Evolutionary conservation across 2,888 invertebrate genomes (phyloP).

Genomic region (Uropetala carovei): DNA sequence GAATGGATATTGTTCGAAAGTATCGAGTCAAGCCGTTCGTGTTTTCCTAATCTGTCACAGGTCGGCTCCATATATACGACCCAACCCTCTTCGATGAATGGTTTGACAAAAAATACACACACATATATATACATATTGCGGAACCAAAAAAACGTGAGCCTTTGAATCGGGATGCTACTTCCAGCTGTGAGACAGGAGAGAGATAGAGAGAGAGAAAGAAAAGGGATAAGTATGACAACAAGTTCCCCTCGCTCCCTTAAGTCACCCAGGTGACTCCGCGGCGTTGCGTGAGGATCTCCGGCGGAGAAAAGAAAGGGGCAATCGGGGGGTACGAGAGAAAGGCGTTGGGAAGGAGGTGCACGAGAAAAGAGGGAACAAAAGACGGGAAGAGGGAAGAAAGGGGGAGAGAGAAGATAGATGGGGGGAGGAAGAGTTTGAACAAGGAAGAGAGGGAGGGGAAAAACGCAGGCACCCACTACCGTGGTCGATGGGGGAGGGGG

Average conservation of each 20-base stretch:
- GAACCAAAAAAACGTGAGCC: constrained; percentile 47
- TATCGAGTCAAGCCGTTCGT: background rate
- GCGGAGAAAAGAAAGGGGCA: background rate
- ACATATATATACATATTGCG: constrained; percentile 28
- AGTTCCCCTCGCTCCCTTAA: background rate
- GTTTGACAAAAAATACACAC: background rate
- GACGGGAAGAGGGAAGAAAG: background rate
- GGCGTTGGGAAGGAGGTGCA: background rate
- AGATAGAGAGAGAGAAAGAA: background rate
- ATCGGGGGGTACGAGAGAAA: background rate
- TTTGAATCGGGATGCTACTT: constrained; percentile 50
- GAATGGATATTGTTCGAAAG: background rate
- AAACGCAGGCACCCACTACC: no score
- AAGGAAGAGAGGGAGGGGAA: background rate
- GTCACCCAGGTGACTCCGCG: background rate
- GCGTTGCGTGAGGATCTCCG: background rate
- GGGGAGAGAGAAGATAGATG: background rate
- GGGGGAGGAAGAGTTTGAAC: background rate
- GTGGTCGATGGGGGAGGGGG: no score
- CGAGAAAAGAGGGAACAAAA: background rate
- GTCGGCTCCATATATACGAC: background rate
- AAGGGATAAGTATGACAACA: background rate
- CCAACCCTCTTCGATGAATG: background rate
- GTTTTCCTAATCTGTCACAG: constrained; percentile 29
- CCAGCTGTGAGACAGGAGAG: constrained; percentile 50